Conservation (phyloP, 2,888 invertebrate species). For the Orchesellides sinensis region DNA sequence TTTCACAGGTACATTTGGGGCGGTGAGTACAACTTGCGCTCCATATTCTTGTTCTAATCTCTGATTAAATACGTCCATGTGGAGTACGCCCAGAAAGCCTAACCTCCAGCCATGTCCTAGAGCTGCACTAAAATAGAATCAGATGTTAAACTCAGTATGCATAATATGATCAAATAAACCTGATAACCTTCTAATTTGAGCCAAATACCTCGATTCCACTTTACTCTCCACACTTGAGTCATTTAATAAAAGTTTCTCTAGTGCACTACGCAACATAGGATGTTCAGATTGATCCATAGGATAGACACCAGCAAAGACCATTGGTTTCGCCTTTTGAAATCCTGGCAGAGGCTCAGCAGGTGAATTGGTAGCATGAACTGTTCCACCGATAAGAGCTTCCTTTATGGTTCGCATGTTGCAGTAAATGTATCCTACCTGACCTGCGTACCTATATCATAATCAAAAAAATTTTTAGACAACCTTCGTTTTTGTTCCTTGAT, state of each 20-base stretch:
- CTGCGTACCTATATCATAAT: slow-evolving; percentile 81
- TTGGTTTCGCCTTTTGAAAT: slow-evolving; percentile 85
- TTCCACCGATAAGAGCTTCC: slow-evolving; percentile 88
- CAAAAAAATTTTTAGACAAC: neutral
- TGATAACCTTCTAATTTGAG: no score
- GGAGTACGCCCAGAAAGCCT: slow-evolving; percentile 90
- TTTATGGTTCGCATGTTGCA: slow-evolving; percentile 87
- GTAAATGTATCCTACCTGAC: slow-evolving; percentile 94
- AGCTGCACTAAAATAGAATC: slow-evolving; percentile 82
- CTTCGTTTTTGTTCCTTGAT: no score
- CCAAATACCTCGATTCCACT: slow-evolving; percentile 86
- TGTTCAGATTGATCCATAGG: slow-evolving; percentile 94
- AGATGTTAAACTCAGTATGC: neutral
- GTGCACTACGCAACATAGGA: slow-evolving; percentile 84
- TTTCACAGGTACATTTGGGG: slow-evolving; percentile 90
- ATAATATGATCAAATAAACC: neutral
- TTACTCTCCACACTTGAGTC: slow-evolving; percentile 93
- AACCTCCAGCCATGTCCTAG: slow-evolving; percentile 93
- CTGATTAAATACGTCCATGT: slow-evolving; percentile 93
- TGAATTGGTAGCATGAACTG: slow-evolving; percentile 81
- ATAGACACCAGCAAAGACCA: slow-evolving; percentile 93
- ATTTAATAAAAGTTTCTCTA: slow-evolving; percentile 94
- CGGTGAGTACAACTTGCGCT: slow-evolving; percentile 88
- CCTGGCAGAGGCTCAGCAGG: slow-evolving; percentile 81
- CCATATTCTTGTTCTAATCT: slow-evolving; percentile 90